Conservation (phyloP, 30 jellyfish, hydroid and myxozoan species). For the Cassiopea xamachana region DNA sequence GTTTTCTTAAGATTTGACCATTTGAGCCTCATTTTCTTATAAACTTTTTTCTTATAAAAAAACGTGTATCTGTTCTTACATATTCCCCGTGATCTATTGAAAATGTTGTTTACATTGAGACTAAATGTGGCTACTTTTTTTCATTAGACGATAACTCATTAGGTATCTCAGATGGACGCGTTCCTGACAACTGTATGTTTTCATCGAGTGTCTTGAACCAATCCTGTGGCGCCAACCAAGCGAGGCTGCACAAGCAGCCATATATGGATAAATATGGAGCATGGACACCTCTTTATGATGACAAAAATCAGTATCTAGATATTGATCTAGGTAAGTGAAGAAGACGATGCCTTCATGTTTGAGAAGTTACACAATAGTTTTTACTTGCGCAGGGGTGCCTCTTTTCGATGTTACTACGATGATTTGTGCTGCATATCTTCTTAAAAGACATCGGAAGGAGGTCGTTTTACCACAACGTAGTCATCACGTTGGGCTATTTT, state of each 20-base stretch:
- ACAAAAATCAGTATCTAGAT: conserved; percentile 62
- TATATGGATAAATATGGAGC: conserved; percentile 70
- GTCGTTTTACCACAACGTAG: too few relatives aligned
- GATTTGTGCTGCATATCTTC: too few relatives aligned
- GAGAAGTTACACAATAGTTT: background rate
- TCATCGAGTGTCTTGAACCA: conserved; percentile 67
- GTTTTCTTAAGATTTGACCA: too few relatives aligned
- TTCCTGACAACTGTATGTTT: conserved; percentile 52
- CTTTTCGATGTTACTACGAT: too few relatives aligned
- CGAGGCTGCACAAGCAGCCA: conserved; percentile 68
- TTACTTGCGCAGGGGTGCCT: too few relatives aligned
- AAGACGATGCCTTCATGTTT: background rate
- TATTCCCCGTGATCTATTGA: too few relatives aligned
- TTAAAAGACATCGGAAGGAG: too few relatives aligned
- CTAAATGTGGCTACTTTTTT: background rate
- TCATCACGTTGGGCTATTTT: too few relatives aligned
- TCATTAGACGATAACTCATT: conserved; percentile 36
- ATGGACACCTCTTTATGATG: conserved; percentile 69
- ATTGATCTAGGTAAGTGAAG: conserved; percentile 57
- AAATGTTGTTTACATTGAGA: too few relatives aligned
- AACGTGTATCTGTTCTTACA: too few relatives aligned
- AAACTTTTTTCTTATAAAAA: too few relatives aligned
- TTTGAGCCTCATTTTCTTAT: too few relatives aligned
- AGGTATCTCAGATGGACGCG: conserved; percentile 46
- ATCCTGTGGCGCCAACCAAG: conserved; percentile 76